A percentile compares a stretch with the other conserved stretches of the same genome.
phyloP scores from a whole-genome alignment of 2,113 vertebrate species.

The Petaurus breviceps region DNA sequence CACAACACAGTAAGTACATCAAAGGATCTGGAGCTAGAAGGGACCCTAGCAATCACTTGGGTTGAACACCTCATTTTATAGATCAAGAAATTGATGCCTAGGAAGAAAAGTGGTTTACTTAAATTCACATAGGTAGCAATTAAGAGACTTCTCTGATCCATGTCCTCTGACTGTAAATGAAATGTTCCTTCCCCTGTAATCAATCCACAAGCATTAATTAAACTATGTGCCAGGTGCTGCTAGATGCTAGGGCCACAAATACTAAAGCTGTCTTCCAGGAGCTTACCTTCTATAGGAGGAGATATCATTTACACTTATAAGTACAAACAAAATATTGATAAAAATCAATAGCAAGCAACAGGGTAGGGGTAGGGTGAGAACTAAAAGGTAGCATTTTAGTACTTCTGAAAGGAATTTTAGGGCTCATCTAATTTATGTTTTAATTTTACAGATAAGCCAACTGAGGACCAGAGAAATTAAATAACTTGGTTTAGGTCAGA shows the following conservation, averaged over 20 bases:
- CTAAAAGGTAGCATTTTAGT: neutral
- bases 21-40: neutral
- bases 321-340: neutral
- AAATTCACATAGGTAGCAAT: neutral
- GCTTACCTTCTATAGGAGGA: neutral
- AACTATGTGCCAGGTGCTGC: neutral
- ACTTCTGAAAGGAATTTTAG: neutral
- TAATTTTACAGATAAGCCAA: neutral
- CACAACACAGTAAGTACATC: neutral
- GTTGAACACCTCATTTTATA: neutral
- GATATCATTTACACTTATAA: neutral
- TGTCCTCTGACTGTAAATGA: neutral
- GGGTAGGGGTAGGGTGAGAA: neutral
- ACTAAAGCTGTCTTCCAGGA: neutral
- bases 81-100: neutral
- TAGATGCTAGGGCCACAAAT: neutral
- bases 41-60: neutral
- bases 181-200: neutral
- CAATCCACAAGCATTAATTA: neutral
- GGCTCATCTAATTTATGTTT: neutral
- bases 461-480: neutral
- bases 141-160: neutral
- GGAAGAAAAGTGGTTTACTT: neutral
- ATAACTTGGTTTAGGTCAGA: neutral
- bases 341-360: neutral